phyloP scores from a whole-genome alignment of 2,797 vertebrate genomes.

The Amniataba percoides region DNA sequence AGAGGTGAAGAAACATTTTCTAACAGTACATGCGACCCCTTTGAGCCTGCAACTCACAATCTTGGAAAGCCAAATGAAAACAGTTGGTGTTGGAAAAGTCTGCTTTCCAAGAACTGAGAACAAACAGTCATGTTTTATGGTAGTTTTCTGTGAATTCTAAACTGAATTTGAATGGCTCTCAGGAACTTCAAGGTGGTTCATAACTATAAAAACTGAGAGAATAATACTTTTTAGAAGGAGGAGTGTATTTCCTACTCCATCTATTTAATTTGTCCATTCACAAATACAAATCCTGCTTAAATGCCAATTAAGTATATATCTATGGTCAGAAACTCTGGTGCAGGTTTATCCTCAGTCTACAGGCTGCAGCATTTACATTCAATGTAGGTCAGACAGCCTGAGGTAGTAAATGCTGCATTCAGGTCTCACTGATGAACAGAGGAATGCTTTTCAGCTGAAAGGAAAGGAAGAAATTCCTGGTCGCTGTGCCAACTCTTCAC shows the following conservation, averaged over 20 bases:
- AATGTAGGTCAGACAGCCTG: constrained; percentile 45
- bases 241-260: constrained; percentile 2
- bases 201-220: background rate
- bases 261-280: background rate
- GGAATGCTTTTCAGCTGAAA: constrained; percentile 47
- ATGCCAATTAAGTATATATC: background rate
- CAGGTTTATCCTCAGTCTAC: background rate
- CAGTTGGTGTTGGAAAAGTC: background rate
- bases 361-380: background rate
- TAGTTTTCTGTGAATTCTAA: constrained; percentile 14
- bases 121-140: constrained; percentile 7
- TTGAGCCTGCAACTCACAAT: background rate
- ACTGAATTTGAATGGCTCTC: background rate
- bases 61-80: constrained; percentile 26
- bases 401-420: constrained; percentile 40
- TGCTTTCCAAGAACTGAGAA: constrained; percentile 28
- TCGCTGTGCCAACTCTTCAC: constrained; percentile 59
- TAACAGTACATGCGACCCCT: background rate
- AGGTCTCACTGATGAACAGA: constrained; percentile 49
- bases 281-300: background rate
- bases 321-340: background rate
- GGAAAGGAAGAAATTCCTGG: constrained; percentile 55
- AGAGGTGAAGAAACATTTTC: background rate
- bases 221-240: background rate
- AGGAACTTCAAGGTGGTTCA: too few relatives aligned